phyloP scores from a whole-genome alignment of 2,888 invertebrate genomes.

The Hirtodrosophila duncani region DNA sequence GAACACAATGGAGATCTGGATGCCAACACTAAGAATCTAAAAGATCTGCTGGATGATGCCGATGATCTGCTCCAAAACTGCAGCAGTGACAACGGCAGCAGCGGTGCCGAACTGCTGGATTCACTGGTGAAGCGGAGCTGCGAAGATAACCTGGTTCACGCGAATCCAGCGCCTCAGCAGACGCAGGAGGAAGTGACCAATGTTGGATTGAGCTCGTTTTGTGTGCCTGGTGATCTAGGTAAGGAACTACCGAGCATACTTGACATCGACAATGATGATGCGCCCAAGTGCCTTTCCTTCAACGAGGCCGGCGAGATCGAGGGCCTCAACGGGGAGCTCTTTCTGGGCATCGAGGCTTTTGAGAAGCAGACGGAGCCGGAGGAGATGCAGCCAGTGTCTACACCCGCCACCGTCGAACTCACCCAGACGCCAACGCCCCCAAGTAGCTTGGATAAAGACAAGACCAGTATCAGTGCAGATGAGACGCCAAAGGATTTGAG shows the following conservation, averaged over 20 bases:
- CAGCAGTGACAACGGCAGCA: conserved; percentile 77
- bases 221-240: conserved; percentile 66
- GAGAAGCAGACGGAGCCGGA: conserved; percentile 54
- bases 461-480: conserved; percentile 68
- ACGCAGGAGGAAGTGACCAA: conserved; percentile 15
- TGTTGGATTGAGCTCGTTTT: conserved; percentile 44
- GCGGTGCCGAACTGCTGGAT: conserved; percentile 80
- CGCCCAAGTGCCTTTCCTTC: conserved; percentile 77
- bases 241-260: conserved; percentile 83
- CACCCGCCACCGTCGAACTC: conserved; percentile 27
- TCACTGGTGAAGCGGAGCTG: conserved; percentile 82
- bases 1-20: too few species aligned
- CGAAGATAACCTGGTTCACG: conserved; percentile 80
- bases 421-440: conserved; percentile 49
- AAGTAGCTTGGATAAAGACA: too few species aligned
- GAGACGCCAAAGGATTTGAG: conserved; percentile 82
- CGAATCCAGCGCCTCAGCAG: conserved; percentile 11
- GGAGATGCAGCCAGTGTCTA: conserved; percentile 6
- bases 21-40: conserved; percentile 75
- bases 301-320: conserved; percentile 78
- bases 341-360: conserved; percentile 66
- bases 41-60: conserved; percentile 76
- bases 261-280: conserved; percentile 80
- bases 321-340: conserved; percentile 75
- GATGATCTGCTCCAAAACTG: conserved; percentile 76